A percentile compares a stretch with the other conserved stretches of the same genome.
These are phyloP conservation scores for Montipora foliosa DNA, from an alignment of 64 coral and sea anemone species.

Conservation along the genomic window DNA sequence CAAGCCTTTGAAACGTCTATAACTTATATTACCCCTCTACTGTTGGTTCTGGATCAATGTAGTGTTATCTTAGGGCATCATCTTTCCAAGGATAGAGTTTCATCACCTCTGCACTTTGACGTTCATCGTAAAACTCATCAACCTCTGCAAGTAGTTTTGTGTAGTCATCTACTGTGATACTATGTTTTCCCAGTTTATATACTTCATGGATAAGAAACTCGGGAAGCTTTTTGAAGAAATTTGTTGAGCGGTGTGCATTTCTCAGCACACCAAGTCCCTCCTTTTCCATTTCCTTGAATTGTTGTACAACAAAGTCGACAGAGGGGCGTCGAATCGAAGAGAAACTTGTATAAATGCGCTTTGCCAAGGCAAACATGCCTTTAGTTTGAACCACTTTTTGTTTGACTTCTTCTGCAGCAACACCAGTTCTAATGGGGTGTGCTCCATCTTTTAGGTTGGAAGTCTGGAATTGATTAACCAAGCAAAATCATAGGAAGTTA, in stretches of 20 bases:
- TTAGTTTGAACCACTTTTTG: constrained; percentile 12
- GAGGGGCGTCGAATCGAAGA: constrained; percentile 17
- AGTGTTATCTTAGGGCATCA: constrained; percentile 1
- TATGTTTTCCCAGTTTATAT: constrained; percentile 38
- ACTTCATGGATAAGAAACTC: constrained; percentile 10
- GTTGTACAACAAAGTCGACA: constrained; percentile 1
- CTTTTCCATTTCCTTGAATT: constrained; percentile 16
- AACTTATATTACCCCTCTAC: constrained; percentile 8
- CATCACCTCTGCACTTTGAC: constrained; percentile 23
- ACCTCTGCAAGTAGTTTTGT: background rate
- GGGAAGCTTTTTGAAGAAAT: constrained; percentile 14
- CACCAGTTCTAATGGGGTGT: constrained; percentile 12
- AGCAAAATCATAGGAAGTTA: background rate
- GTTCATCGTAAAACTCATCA: background rate
- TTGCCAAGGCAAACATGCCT: constrained; percentile 27
- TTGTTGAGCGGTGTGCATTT: constrained; percentile 1
- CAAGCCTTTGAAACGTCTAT: background rate
- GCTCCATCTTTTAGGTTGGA: background rate
- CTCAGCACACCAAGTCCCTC: constrained; percentile 31
- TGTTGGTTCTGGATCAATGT: background rate
- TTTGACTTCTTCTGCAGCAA: constrained; percentile 29
- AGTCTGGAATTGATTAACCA: constrained; percentile 1
- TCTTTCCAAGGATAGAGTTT: constrained; percentile 24
- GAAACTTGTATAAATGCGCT: constrained; percentile 20
- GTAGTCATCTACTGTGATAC: constrained; percentile 4